Evolutionary conservation across 2,888 invertebrate species (phyloP).

Genomic region (Aphodius granarius): DNA sequence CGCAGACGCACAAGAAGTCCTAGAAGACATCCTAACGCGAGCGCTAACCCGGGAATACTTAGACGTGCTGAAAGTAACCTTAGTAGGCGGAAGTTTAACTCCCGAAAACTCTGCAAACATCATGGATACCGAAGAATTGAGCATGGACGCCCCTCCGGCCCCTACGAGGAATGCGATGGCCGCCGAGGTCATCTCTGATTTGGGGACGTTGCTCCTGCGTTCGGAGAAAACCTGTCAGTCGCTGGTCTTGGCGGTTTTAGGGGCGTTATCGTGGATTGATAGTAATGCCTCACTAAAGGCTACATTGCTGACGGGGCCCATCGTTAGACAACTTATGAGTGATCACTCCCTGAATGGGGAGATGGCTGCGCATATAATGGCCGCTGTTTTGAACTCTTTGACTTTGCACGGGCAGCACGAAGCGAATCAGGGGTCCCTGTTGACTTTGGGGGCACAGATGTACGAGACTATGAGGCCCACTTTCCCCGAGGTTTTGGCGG

Average conservation of each 20-base stretch:
- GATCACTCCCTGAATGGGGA: conserved; percentile 66
- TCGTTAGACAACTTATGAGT: conserved; percentile 67
- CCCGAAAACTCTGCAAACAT: conserved; percentile 57
- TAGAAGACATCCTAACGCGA: conserved; percentile 84
- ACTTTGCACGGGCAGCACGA: conserved; percentile 90
- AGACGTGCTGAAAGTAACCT: conserved; percentile 74
- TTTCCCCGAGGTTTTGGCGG: conserved; percentile 69
- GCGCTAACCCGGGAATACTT: conserved; percentile 86
- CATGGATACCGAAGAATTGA: conserved; percentile 68
- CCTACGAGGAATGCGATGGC: conserved; percentile 52
- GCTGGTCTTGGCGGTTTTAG: conserved; percentile 64
- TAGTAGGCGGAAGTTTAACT: conserved; percentile 69
- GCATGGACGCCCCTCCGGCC: conserved; percentile 68
- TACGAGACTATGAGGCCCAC: conserved; percentile 81
- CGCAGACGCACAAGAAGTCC: conserved; percentile 78
- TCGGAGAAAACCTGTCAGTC: conserved; percentile 67
- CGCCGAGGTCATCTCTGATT: conserved; percentile 78
- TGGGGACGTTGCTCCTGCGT: conserved; percentile 74
- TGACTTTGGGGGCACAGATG: conserved; percentile 80
- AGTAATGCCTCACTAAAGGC: conserved; percentile 80
- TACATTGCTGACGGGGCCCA: conserved; percentile 71
- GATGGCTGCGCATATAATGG: conserved; percentile 74
- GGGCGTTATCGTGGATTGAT: conserved; percentile 84
- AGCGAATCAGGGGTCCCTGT: conserved; percentile 78
- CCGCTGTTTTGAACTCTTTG: conserved; percentile 70